Base-by-base conservation (phyloP, 35 echinoderm and acorn worm species). In the Hemicentrotus pulcherrimus region DNA sequence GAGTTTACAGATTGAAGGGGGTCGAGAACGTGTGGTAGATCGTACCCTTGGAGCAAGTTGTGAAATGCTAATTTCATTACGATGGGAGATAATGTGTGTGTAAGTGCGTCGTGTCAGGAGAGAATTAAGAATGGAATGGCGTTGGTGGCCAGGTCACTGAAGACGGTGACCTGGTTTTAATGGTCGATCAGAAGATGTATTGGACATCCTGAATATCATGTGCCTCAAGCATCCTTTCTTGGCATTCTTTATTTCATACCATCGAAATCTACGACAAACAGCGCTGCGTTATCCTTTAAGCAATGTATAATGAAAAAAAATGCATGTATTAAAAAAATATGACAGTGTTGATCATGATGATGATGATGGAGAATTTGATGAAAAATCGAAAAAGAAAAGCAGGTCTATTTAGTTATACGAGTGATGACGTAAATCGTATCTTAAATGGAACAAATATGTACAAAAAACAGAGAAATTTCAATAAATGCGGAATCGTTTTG, bases 51-150 rank as follows among this genome's bases (percentile, higher is more conserved):
- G 18, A 78, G 65, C 65, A n/a, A 78, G 65, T 78, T 78, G 65
- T n/a, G 88, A 90, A 47, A 47, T 90, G 88, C 32, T 47, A 90
- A 90, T 90, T 90, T 90, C 88, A 45, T 90, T 47, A 33, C 32
- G 88, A 31, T 16, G 9, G 88, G 33, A 90, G 88, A 47, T 33
- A 90, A 47, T 90, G 46, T 90, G 88, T 45, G 88, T 13, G 88
- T 78, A 78, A 78, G 65, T 78, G 65, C 19, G 65, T 78, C 65
- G 7, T 78, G 28, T 28, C 65, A 78, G 65, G 19, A n/a, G 65
- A 78, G 65, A 78, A n/a, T 78, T 78, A 78, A 78, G 65, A 78
- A 78, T 78, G 65, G 65, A 78, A 6, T 28, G 65, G 28, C 65
- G 65, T 78, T 78, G 19, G 65, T n/a, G 65, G 65, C 65, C n/a